These are phyloP conservation scores for Taurulus bubalis DNA, from an alignment of 2,113 vertebrate genomes.

Conservation along the genomic window DNA sequence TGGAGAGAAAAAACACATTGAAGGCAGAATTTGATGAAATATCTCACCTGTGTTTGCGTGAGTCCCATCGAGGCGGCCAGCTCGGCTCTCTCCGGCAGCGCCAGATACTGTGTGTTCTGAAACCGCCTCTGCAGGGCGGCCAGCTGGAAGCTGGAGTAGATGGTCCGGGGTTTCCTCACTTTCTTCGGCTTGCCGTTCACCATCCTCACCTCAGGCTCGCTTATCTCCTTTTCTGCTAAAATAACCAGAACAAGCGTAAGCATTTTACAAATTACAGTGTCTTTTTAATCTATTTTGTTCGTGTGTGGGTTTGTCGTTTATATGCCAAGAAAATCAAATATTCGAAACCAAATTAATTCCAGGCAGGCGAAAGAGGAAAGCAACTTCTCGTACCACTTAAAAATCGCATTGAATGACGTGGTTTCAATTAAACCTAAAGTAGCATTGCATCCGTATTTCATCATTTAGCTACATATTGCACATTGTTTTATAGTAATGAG, in stretches of 20 bases:
- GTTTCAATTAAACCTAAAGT: not conserved
- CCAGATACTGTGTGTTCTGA: conserved; percentile 99
- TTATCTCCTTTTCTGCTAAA: conserved; percentile 91
- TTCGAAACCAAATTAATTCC: not conserved
- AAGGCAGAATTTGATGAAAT: not conserved
- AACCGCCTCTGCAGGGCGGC: conserved; percentile 96
- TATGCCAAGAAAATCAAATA: not conserved
- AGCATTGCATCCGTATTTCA: not conserved
- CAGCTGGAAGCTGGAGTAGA: conserved; percentile 99
- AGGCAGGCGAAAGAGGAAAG: not conserved
- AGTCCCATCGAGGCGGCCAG: conserved; percentile 95
- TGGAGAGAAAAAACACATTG: no score
- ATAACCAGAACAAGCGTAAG: conserved; percentile 6
- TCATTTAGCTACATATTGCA: not conserved
- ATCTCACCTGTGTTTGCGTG: conserved; percentile 95
- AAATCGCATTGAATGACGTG: not conserved
- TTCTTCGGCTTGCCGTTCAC: conserved; percentile 99
- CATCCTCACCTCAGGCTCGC: conserved; percentile 97
- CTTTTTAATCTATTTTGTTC: not conserved
- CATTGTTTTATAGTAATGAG: not conserved
- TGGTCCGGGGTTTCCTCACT: conserved; percentile 97
- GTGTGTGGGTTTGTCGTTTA: not conserved
- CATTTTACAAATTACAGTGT: not conserved
- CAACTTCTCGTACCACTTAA: not conserved
- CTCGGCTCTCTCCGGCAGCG: conserved; percentile 97